Percentiles rank a stretch among this genome's conserved stretches.
phyloP scores from a whole-genome alignment of 2,113 vertebrate genomes.

The Ploceus nigricollis region DNA sequence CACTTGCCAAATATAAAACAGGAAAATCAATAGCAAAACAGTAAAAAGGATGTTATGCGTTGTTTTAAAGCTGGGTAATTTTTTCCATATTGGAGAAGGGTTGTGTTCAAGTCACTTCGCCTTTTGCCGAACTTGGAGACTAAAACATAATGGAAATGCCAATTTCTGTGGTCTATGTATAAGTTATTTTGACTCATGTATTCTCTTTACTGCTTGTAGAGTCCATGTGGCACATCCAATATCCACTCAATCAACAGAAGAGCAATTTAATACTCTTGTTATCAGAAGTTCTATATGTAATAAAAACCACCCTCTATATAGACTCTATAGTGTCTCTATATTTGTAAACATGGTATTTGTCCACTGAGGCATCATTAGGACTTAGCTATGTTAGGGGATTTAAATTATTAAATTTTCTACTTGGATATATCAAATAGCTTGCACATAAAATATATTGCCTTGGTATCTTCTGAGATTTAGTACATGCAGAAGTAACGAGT shows the following conservation, averaged over 20 bases:
- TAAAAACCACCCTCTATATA: not conserved
- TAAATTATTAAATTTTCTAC: not conserved
- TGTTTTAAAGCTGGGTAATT: not conserved
- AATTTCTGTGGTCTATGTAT: not conserved
- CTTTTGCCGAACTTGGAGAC: not conserved
- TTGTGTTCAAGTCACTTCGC: not conserved
- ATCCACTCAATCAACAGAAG: not conserved
- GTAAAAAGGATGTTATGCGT: not conserved
- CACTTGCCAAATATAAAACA: not conserved
- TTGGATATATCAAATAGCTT: not conserved
- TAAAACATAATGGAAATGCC: not conserved
- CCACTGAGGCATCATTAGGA: not conserved
- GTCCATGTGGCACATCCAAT: not conserved
- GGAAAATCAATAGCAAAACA: not conserved
- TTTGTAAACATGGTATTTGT: not conserved
- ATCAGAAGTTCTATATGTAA: not conserved
- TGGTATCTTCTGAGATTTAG: not conserved
- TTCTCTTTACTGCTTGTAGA: not conserved
- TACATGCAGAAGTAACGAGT: not conserved
- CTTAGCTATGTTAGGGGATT: not conserved
- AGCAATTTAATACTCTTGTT: not conserved
- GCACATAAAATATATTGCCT: not conserved
- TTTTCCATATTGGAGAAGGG: not conserved
- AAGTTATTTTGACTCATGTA: not conserved
- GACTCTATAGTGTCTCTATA: not conserved